Evolutionary conservation across 2,888 invertebrate genomes (phyloP).

Genomic region (Caenorhabditis sp.): DNA sequence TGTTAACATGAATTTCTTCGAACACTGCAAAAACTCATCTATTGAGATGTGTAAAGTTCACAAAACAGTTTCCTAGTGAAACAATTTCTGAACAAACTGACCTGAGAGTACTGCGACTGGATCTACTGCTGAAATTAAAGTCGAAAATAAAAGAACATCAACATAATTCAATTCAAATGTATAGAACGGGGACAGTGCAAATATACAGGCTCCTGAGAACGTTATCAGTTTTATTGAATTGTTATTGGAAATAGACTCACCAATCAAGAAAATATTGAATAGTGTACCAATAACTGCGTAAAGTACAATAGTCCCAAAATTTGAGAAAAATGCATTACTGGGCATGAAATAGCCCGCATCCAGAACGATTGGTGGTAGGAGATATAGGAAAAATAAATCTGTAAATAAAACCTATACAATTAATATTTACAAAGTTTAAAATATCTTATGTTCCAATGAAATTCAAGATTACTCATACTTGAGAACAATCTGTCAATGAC

Average conservation of each 20-base stretch:
- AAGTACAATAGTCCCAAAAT: constrained; percentile 91
- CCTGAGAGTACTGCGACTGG: constrained; percentile 66
- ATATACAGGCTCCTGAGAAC: constrained; percentile 54
- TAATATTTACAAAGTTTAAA: not conserved
- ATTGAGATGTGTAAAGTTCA: no score
- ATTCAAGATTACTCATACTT: no score
- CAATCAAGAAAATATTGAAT: constrained; percentile 83
- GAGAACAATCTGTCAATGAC: no score
- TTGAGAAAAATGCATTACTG: constrained; percentile 91
- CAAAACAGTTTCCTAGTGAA: no score
- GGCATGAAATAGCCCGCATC: constrained; percentile 99
- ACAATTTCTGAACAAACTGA: not conserved
- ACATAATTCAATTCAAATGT: constrained; percentile 48
- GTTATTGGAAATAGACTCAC: constrained; percentile 43
- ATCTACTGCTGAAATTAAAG: constrained; percentile 66
- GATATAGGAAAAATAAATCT: constrained; percentile 93
- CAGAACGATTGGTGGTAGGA: constrained; percentile 95
- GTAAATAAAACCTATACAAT: constrained; percentile 71
- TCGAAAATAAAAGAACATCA: constrained; percentile 61
- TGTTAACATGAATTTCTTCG: constrained; percentile 69
- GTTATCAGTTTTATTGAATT: not conserved
- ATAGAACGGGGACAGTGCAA: constrained; percentile 49
- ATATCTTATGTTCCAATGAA: no score
- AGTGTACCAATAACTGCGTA: constrained; percentile 92
- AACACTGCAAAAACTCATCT: constrained; percentile 47